Evolutionary conservation across 23 tunicate genomes (phyloP).

Genomic region (Styela clava): DNA sequence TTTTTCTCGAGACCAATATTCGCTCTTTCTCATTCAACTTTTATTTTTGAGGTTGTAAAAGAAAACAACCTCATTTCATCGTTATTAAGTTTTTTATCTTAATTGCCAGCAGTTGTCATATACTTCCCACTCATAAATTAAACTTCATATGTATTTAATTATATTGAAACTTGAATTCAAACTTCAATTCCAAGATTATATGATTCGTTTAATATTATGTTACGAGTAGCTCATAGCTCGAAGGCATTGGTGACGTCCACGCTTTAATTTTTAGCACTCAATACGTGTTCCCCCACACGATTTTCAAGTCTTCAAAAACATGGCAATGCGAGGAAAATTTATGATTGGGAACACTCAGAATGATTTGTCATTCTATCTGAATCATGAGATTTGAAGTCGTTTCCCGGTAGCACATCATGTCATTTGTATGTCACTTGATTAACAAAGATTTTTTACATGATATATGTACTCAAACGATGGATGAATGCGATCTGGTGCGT

Average conservation of each 20-base stretch:
- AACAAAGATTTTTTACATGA: no score
- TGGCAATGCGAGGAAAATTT: not conserved
- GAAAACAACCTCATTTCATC: no score
- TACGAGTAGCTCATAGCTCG: not conserved
- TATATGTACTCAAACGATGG: no score
- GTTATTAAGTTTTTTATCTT: no score
- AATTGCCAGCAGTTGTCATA: no score
- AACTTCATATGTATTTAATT: no score
- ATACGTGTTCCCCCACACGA: not conserved
- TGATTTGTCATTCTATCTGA: not conserved
- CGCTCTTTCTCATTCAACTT: no score
- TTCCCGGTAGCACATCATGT: not conserved
- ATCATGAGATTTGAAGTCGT: not conserved
- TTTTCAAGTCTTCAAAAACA: no score
- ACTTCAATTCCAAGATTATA: not conserved
- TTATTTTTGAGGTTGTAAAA: no score
- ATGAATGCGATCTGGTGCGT: no score
- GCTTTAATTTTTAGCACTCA: not conserved
- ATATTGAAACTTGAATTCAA: not conserved
- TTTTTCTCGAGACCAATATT: no score
- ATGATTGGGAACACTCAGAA: not conserved
- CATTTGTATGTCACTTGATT: not conserved
- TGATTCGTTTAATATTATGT: not conserved
- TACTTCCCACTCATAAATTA: no score
- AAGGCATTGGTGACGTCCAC: not conserved